Base-by-base conservation (phyloP, 2,888 invertebrate species). In the Xylophagus ater region DNA sequence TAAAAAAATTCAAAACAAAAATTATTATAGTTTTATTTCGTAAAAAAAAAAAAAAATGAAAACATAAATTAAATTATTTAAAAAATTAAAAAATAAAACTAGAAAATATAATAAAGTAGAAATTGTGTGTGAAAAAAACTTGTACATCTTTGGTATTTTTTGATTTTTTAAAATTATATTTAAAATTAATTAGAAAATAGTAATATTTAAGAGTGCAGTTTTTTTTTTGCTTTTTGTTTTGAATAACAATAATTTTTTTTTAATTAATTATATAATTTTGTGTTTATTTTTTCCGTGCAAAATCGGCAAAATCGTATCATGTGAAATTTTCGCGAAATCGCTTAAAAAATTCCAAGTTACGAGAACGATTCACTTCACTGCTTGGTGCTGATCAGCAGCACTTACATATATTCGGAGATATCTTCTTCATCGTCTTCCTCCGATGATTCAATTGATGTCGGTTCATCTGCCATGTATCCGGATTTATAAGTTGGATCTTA, bases 401-500 rank as follows among this genome's bases (percentile, higher is more conserved):
- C n/a, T n/a, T n/a, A n/a, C n/a, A n/a, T n/a, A n/a, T n/a, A n/a
- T n/a, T 26, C 10, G 26, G 13, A 26, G 5, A 12, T 5, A 5
- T 12, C 41, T 12, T 45, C 46, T 18, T 49, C 45, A n/a, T 49
- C 49, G 28, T 47, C 42, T 18, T 23, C 45, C 25, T 49, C 48
- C 25, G 43, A 44, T 29, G 45, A 44, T 18, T 47, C 46, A 18
- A 41, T 43, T 26, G 42, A 21, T 21, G 21, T 44, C 21, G 55
- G 51, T 41, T 52, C 51, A 44, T 52, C 52, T 4, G 48, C 51
- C 46, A 51, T 53, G 38, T 49, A 54, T 20, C 49, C 52, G 17
- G 51, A 46, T 36, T 53, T 51, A 44, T 44, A 58, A 15, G 49
- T 53, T 41, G 52, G 53, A 51, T 54, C 59, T 59, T 51, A 45